Evolutionary conservation across 2,113 vertebrate genomes (phyloP), one percentile per base, ranked within the genome.

Genomic region (Pterocles burchelli): DNA sequence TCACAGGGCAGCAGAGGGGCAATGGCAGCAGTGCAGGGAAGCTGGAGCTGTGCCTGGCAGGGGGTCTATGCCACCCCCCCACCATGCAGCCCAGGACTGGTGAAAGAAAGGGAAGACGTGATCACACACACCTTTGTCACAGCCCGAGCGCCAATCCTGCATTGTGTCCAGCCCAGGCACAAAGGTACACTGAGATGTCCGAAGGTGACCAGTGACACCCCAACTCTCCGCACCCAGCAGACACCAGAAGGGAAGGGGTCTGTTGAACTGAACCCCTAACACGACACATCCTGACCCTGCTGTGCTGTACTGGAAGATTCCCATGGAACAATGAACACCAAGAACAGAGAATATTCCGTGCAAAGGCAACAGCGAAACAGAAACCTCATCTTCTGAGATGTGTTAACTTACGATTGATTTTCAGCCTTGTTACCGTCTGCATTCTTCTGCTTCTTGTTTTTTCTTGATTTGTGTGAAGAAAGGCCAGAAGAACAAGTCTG

Each of bases 101-200:
- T 5, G 8, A 29, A 21, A 38, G 33, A 33, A 67, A 24, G 36
- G 80, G 55, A 62, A 24, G 66, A n/a, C 1, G 7, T 24, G n/a
- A 29, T 10, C 43, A 24, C 83, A 16, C 20, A 52, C 38, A 6
- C 33, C 46, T 17, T 1, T 54, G 59, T 2, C 71, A 34, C 0
- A 0, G 1, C 29, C 17, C 38, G 11, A 11, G 46, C 76, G 66
- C 34, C 36, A 18, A 9, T 10, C 22, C 82, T 36, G 28, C 46
- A 17, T 1, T 0, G 1, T 6, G 36, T 11, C 65, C 77, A 15
- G 7, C 3, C 9, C 14, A 1, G 1, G 22, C 43, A 28, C 33
- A 11, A 2, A 29, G 89, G 15, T 13, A 43, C 12, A 5, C 17
- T 0, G 7, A 38, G 61, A 4, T 3, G 34, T 34, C 5, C 19